Percentiles rank a stretch among this genome's conserved stretches.
phyloP scores from a whole-genome alignment of 2,888 invertebrate species.

The Mesorhabditis spiculigera region DNA sequence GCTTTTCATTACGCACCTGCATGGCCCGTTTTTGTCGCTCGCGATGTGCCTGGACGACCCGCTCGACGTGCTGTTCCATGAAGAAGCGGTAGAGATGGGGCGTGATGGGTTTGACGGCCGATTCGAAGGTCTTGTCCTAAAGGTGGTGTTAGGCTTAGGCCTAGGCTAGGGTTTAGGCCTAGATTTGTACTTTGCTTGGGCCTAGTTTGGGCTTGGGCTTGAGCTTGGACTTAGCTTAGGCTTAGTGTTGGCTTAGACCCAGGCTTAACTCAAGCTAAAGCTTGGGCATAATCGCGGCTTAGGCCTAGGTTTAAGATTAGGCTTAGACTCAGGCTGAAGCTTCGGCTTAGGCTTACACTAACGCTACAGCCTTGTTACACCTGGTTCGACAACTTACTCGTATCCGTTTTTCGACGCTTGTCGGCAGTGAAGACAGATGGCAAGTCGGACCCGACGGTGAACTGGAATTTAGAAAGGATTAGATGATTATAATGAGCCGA shows the following conservation, averaged over 20 bases:
- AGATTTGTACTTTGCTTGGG: no score
- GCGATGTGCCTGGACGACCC: slow-evolving; percentile 82
- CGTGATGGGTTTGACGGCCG: background rate
- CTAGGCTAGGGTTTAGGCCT: no score
- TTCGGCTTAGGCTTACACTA: no score
- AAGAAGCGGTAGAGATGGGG: slow-evolving; percentile 91
- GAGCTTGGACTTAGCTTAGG: no score
- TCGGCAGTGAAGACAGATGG: background rate
- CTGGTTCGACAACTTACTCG: background rate
- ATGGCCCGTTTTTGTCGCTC: slow-evolving; percentile 68
- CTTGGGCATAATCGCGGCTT: no score
- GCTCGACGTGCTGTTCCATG: slow-evolving; percentile 99
- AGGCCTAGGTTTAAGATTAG: no score
- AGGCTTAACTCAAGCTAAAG: no score
- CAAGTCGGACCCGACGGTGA: background rate
- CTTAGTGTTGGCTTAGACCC: no score
- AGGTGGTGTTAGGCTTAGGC: background rate
- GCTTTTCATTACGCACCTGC: slow-evolving; percentile 28
- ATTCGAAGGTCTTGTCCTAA: background rate
- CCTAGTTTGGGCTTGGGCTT: background rate
- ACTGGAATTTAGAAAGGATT: background rate
- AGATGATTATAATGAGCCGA: no score
- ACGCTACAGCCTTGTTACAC: background rate
- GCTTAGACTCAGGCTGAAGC: no score
- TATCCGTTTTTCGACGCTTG: background rate